phyloP scores from a whole-genome alignment of 2,888 invertebrate species.

The Protophormia terraenovae region DNA sequence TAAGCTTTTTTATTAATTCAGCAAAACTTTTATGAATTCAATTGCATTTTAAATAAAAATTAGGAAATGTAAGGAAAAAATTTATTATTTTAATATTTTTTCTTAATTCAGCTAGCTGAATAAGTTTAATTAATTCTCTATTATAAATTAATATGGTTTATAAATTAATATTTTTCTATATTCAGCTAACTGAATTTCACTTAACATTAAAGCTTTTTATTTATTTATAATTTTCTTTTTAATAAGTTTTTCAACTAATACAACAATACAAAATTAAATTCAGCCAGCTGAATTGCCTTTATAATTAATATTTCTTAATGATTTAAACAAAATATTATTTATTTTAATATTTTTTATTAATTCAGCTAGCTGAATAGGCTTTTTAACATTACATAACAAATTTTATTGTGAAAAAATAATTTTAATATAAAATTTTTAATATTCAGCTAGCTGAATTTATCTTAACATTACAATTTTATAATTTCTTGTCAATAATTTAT shows the following conservation, averaged over 20 bases:
- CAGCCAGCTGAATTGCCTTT: not conserved
- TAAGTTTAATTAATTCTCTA: no score
- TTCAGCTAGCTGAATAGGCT: not conserved
- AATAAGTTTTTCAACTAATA: no score
- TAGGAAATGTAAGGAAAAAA: no score
- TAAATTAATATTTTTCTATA: not conserved
- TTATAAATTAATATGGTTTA: not conserved
- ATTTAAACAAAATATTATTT: no score
- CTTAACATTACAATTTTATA: no score
- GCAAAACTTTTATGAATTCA: not conserved
- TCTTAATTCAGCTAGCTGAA: slow-evolving; percentile 3
- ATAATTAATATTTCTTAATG: no score
- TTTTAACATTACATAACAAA: no score
- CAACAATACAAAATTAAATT: no score
- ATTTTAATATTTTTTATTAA: not conserved
- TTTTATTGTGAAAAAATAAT: not conserved
- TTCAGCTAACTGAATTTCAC: not conserved
- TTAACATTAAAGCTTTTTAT: no score
- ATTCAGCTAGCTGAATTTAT: not conserved
- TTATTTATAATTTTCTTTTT: no score
- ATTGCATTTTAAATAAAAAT: not conserved
- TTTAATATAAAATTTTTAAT: not conserved
- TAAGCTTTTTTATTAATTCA: not conserved
- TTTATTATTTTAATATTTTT: no score
- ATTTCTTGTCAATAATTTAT: no score